Conservation (phyloP, 2,797 vertebrate species). For the Scolopax rusticola region DNA sequence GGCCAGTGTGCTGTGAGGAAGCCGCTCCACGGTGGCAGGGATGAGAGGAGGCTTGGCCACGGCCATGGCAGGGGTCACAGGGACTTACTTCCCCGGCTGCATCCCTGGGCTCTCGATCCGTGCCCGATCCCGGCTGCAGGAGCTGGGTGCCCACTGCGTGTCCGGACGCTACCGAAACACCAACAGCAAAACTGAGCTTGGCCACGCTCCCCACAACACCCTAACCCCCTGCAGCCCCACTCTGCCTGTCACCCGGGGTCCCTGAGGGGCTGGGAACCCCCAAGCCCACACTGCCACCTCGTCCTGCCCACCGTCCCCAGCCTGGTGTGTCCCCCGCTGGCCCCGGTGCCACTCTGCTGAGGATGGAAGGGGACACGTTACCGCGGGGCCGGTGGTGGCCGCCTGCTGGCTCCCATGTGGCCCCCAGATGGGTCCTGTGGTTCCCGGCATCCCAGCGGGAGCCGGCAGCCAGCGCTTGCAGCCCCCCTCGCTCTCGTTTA, state of each 20-base stretch:
- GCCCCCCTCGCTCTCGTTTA: background rate
- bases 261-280: fast-evolving
- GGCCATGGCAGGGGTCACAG: background rate
- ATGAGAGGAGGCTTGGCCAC: fast-evolving
- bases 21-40: background rate
- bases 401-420: background rate
- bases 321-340: fast-evolving
- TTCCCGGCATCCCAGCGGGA: background rate
- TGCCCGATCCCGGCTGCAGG: background rate
- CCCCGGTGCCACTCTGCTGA: fast-evolving
- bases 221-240: background rate
- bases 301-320: background rate
- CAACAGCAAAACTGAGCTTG: background rate
- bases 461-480: background rate
- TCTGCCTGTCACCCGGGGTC: background rate
- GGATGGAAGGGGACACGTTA: background rate
- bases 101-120: background rate
- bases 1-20: background rate
- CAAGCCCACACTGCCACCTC: background rate
- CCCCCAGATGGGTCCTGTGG: constrained; percentile 12
- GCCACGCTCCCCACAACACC: fast-evolving
- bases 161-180: background rate
- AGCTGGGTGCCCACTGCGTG: background rate
- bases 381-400: fast-evolving
- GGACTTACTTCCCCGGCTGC: constrained; percentile 26